Conservation (phyloP, 2,888 invertebrate genomes). For the Hirtodrosophila confusa region DNA sequence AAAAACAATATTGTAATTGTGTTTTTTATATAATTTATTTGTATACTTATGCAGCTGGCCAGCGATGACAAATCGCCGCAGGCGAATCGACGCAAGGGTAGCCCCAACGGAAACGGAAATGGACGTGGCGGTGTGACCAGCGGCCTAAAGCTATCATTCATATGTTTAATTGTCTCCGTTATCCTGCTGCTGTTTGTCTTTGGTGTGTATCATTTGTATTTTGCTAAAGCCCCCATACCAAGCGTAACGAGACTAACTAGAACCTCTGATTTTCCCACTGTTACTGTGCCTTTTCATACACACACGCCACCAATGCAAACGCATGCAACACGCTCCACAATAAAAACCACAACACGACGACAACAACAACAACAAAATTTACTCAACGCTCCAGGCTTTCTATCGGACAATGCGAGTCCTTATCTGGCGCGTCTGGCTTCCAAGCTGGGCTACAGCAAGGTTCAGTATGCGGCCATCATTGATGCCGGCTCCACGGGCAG, state of each 20-base stretch:
- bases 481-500: constrained; percentile 98
- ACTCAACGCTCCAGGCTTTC: constrained; percentile 68
- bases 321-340: constrained; percentile 6
- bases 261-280: constrained; percentile 53
- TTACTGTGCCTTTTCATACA: constrained; percentile 45
- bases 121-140: constrained; percentile 66
- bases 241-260: constrained; percentile 53
- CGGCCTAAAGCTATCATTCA: constrained; percentile 82
- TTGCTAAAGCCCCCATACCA: constrained; percentile 10
- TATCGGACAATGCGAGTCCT: constrained; percentile 83
- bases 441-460: constrained; percentile 89
- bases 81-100: constrained; percentile 67
- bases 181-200: constrained; percentile 81
- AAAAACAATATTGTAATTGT: constrained; percentile 2
- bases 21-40: constrained; percentile 1
- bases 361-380: not conserved
- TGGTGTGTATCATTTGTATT: constrained; percentile 75
- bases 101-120: constrained; percentile 39
- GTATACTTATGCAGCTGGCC: constrained; percentile 61
- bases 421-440: constrained; percentile 90
- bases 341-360: constrained; percentile 21
- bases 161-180: constrained; percentile 82
- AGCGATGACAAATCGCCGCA: constrained; percentile 70
- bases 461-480: constrained; percentile 93
- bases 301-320: constrained; percentile 27